Base-by-base conservation (phyloP, 2,113 vertebrate species). In the Pterocles orientalis region DNA sequence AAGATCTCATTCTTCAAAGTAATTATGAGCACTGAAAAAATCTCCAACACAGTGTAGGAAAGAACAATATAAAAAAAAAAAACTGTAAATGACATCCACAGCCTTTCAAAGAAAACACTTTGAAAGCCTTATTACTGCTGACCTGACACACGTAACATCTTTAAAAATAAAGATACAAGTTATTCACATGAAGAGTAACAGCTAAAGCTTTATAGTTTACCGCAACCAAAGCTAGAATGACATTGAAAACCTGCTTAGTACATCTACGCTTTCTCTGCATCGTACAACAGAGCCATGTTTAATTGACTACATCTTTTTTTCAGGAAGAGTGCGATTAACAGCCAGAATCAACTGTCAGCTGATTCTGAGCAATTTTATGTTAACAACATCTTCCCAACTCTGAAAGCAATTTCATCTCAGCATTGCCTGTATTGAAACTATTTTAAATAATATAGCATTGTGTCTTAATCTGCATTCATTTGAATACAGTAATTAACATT, bases 351-450 rank as follows among this genome's bases (percentile, higher is more conserved):
- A 81, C 29, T 41, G 34, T 77, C 61, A 92, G 53, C 43, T 43
- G n/a, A 54, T 95, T 79, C 50, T 73, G 65, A 71, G 19, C 43
- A 88, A 80, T 78, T 96, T 84, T 75, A 41, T 95, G 88, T 86
- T 96, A 91, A 90, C 23, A 95, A 70, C 47, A 62, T 62, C 86
- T 60, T 90, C 39, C 48, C 75, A 97, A 91, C 80, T 97, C 80
- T 73, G 61, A 88, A 87, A 92, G 82, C 29, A 93, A 84, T 73
- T 87, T 77, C 66, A 47, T 88, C 48, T 90, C 24, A 72, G 83
- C 50, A 81, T 51, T 71, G 26, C 48, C 61, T 5, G 2, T 41
- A 75, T 36, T 82, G 86, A 86, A 94, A 84, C 23, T 45, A 54
- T 84, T 78, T 91, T 85, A 91, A 88, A 85, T 28, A 95, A 84